Conservation (phyloP, 2,888 invertebrate genomes). For the Nomada flava region DNA sequence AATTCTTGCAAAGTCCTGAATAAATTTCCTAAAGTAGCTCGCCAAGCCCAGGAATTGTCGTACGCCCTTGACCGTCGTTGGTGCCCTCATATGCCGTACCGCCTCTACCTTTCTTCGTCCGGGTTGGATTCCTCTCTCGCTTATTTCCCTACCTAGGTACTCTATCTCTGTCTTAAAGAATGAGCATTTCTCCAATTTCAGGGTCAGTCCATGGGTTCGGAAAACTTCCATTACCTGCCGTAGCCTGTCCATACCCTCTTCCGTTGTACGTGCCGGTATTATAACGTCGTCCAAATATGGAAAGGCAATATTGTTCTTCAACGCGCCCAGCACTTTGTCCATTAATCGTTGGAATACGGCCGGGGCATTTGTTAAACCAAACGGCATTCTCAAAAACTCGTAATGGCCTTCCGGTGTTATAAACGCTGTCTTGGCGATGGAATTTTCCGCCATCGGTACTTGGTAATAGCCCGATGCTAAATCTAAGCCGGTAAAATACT, state of each 20-base stretch:
- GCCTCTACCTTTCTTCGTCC: neutral
- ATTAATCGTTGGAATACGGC: neutral
- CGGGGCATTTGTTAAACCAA: neutral
- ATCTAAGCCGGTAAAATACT: neutral
- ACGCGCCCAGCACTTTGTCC: neutral
- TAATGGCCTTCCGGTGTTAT: neutral
- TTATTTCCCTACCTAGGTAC: conserved; percentile 11
- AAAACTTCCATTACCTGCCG: neutral
- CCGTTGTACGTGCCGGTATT: too few relatives aligned
- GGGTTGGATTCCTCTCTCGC: neutral
- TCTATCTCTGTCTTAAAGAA: conserved; percentile 6
- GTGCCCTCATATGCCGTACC: neutral
- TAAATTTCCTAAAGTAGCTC: conserved; percentile 1
- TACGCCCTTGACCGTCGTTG: neutral
- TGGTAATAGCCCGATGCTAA: neutral
- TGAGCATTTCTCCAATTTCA: neutral
- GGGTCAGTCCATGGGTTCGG: neutral
- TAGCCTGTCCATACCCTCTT: too few relatives aligned
- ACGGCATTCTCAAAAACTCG: neutral
- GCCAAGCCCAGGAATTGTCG: neutral
- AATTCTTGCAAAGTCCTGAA: neutral
- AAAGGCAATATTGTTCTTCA: neutral
- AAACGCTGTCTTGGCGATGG: too few relatives aligned
- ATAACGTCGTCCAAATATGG: neutral
- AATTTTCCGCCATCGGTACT: too few relatives aligned